Base-by-base conservation (phyloP, 2,888 invertebrate species). In the Lasius fuliginosus region DNA sequence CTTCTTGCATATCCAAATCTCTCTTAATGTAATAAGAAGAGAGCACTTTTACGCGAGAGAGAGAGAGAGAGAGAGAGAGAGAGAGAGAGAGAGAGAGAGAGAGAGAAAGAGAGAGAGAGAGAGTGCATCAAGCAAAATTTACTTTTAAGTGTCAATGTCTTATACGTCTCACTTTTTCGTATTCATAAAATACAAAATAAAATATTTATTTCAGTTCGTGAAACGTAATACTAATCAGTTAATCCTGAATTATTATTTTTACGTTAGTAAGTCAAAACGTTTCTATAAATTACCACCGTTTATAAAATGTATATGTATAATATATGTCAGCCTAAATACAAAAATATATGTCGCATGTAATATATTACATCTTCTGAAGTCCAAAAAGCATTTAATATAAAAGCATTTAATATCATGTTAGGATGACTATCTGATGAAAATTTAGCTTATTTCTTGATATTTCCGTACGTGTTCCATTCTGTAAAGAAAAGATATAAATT, bases 401-500 rank as follows among this genome's bases (percentile, higher is more conserved):
- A 23, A 23, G 23, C 0, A 23, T 23, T 23, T 60, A 8, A 23
- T 36, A 53, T 23, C 1, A n/a, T 30, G 12, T 23, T n/a, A 67
- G 1, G 40, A 40, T 30, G 60, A 64, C 9, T 49, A 23, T n/a
- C 4, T 58, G 8, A 18, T 27, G 1, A 42, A 40, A 36, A 30
- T 12, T 15, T 74, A n/a, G 2, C 3, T 56, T 75, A 65, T 67
- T 75, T 95, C 91, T 97, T 96, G 33, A 95, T 96, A 71, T 96
- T 96, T 1, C 98, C 98, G 93, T 96, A 97, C 27, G 96, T 95
- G 93, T 97, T 97, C 97, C 97, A 97, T 92, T 96, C 96, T 94
- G 90, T 76, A 93, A 94, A 69, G 46, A 62, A 56, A 36, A 71
- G 3, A 30, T 9, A 53, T 30, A 5, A 56, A 62, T 40, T n/a